phyloP scores from a whole-genome alignment of 2,797 vertebrate genomes.

The Pangasius djambal region DNA sequence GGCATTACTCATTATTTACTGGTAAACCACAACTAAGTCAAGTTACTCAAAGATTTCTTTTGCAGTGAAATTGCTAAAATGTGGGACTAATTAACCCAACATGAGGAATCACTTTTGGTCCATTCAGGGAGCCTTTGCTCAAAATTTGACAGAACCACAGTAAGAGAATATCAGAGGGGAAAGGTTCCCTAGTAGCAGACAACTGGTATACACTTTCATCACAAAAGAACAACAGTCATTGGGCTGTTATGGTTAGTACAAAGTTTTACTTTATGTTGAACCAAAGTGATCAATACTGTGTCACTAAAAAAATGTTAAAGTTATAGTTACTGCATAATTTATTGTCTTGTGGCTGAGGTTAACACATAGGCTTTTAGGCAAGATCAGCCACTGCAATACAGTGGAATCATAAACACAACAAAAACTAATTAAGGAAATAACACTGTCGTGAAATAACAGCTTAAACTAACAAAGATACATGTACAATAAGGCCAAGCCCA shows the following conservation, averaged over 20 bases:
- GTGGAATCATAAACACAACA: background rate
- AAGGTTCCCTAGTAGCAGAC: background rate
- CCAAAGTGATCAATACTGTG: background rate
- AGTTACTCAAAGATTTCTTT: background rate
- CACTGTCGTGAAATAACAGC: background rate
- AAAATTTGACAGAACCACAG: background rate
- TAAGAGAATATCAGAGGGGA: background rate
- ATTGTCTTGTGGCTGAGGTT: background rate
- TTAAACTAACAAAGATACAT: background rate
- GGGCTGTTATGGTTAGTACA: background rate
- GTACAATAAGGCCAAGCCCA: background rate
- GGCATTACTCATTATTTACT: background rate
- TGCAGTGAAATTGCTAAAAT: background rate
- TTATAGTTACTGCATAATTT: background rate
- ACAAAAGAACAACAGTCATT: background rate
- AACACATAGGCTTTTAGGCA: background rate
- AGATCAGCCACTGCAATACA: background rate
- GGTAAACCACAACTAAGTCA: constrained; percentile 8
- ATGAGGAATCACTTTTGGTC: background rate
- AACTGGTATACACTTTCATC: background rate
- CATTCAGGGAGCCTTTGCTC: background rate
- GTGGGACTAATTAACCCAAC: background rate
- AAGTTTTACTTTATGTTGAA: background rate
- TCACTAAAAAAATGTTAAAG: background rate
- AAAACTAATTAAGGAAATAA: background rate